A percentile compares a stretch with the other conserved stretches of the same genome.
Conservation (phyloP, 2,888 invertebrate genomes). For the Nudaria mundana region DNA sequence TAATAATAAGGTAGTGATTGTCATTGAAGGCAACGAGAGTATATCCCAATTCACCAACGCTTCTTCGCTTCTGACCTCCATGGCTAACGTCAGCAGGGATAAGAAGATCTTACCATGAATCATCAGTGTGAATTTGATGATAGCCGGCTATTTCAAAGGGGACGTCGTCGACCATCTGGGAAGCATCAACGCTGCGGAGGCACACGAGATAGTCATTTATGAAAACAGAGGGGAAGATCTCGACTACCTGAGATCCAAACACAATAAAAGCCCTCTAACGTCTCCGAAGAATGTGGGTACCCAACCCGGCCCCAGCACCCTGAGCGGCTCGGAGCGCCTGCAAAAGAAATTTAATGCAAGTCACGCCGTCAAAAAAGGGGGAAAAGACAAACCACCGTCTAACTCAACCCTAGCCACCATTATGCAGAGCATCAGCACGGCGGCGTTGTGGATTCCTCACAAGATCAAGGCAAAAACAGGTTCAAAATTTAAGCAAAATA, state of each 20-base stretch:
- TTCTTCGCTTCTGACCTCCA: neutral
- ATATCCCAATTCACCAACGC: conserved; percentile 1
- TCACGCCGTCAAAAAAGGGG: neutral
- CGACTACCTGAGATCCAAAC: neutral
- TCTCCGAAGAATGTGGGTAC: neutral
- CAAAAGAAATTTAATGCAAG: neutral
- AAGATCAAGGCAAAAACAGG: neutral
- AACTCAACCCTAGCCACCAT: neutral
- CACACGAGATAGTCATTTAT: conserved; percentile 2
- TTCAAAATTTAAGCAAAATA: neutral
- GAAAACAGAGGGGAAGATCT: conserved; percentile 3
- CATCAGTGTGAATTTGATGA: neutral
- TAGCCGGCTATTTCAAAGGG: neutral
- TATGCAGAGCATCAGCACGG: neutral
- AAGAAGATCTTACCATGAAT: neutral
- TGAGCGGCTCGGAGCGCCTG: neutral
- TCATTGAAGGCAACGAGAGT: neutral
- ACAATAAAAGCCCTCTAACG: neutral
- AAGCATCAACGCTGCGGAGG: neutral
- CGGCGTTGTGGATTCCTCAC: neutral
- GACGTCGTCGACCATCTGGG: neutral
- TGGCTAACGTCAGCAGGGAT: neutral
- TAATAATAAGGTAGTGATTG: neutral
- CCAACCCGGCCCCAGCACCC: neutral
- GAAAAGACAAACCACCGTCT: neutral